These are phyloP conservation scores for Deroplatys truncata DNA, from an alignment of 2,888 invertebrate genomes.

Conservation along the genomic window DNA sequence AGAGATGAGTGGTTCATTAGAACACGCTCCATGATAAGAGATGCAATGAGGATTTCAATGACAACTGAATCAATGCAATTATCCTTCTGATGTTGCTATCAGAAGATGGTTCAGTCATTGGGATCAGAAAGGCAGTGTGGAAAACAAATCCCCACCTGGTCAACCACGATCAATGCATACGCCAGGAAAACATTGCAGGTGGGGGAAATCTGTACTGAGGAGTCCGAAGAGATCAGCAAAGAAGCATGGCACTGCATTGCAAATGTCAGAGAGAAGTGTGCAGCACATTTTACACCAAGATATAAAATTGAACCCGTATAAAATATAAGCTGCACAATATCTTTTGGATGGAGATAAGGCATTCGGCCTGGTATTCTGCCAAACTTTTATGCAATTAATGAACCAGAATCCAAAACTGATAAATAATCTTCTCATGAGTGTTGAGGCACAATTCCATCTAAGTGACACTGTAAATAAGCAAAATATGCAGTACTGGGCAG, in stretches of 20 bases:
- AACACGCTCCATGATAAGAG: no score
- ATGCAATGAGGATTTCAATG: background rate
- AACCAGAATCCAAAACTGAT: constrained; percentile 99
- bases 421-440: constrained; percentile 47
- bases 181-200: background rate
- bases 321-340: background rate
- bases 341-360: background rate
- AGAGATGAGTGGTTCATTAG: no score
- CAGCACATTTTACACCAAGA: constrained; percentile 42
- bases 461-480: no score
- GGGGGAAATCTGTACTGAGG: background rate
- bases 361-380: background rate
- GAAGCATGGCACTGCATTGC: background rate
- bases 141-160: background rate
- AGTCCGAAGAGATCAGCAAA: background rate
- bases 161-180: background rate
- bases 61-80: background rate
- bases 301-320: background rate
- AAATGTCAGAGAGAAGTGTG: background rate
- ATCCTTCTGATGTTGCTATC: background rate
- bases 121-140: no score
- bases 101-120: no score
- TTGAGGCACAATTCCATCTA: background rate
- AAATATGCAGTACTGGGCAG: constrained; percentile 43
- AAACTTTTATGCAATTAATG: constrained; percentile 46